A percentile compares a stretch with the other conserved stretches of the same genome.
Conservation (phyloP, 1,140 invertebrate genomes). For the Drosophila pallidifrons region DNA sequence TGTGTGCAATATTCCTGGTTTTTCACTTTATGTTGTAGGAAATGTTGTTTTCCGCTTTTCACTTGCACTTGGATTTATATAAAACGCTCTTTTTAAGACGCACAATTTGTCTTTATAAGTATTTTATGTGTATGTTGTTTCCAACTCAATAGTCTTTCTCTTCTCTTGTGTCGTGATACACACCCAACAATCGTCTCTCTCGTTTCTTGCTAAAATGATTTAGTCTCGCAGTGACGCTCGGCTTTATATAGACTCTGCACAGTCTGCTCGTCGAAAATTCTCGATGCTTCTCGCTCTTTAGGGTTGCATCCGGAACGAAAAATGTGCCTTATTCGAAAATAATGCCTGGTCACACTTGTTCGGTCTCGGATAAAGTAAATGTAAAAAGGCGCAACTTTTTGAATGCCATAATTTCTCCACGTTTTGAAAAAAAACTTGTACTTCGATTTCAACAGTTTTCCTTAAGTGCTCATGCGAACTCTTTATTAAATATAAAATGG, state of each 20-base stretch:
- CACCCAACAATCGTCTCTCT: constrained; percentile 22
- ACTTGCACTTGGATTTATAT: constrained; percentile 11
- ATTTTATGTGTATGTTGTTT: constrained; percentile 23
- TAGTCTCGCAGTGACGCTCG: background rate
- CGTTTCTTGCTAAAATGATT: constrained; percentile 56
- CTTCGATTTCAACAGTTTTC: too few species aligned
- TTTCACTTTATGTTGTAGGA: background rate
- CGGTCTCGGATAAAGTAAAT: too few species aligned
- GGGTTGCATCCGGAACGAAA: constrained; percentile 57
- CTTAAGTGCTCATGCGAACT: too few species aligned
- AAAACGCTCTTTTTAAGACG: background rate
- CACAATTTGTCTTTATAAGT: constrained; percentile 20
- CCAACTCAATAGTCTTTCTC: constrained; percentile 36
- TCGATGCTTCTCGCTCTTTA: constrained; percentile 61
- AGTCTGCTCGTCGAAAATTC: constrained; percentile 63
- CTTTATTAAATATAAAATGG: too few species aligned
- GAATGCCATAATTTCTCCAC: too few species aligned
- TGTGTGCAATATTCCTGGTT: constrained; percentile 16
- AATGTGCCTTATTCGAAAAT: too few species aligned
- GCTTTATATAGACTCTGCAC: constrained; percentile 59
- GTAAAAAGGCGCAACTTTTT: too few species aligned
- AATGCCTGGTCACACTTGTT: too few species aligned
- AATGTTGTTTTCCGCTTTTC: background rate
- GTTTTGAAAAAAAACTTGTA: too few species aligned
- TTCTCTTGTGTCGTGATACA: constrained; percentile 20